Conservation (phyloP, 2,797 vertebrate species). For the Mallotus villosus region DNA sequence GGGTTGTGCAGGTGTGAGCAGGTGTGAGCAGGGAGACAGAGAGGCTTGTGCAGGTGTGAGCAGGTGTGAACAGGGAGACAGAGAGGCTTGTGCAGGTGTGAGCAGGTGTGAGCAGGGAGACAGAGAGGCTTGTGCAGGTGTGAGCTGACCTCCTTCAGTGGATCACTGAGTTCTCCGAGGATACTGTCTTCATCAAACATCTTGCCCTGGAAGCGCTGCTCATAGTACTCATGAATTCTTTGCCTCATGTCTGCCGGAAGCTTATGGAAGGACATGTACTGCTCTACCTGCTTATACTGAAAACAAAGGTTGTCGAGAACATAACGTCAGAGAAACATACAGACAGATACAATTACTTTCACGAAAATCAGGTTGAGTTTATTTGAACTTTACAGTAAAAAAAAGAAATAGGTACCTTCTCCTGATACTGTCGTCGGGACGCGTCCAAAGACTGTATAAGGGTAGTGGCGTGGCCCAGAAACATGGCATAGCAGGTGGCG, state of each 20-base stretch:
- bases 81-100: background rate
- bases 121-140: background rate
- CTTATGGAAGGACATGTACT: constrained; percentile 99
- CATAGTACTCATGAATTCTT: constrained; percentile 93
- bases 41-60: background rate
- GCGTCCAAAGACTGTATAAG: constrained; percentile 94
- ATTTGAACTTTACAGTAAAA: background rate
- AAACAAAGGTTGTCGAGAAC: constrained; percentile 38
- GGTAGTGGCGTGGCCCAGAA: constrained; percentile 91
- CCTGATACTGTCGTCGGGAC: constrained; percentile 94
- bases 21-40: too few species aligned
- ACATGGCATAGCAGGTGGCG: constrained; percentile 97
- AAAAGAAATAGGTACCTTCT: constrained; percentile 80
- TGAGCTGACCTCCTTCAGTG: constrained; percentile 86
- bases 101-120: constrained; percentile 16
- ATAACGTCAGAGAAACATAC: constrained; percentile 5
- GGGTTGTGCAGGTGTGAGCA: too few species aligned
- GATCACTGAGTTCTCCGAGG: constrained; percentile 92
- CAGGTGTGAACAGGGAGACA: constrained; percentile 6
- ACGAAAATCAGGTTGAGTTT: background rate
- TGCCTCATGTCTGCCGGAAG: constrained; percentile 90
- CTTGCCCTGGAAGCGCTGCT: constrained; percentile 96
- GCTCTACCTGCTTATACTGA: constrained; percentile 98
- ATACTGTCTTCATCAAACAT: constrained; percentile 98
- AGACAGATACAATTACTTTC: background rate